A percentile compares a stretch with the other conserved stretches of the same genome.
Conservation (phyloP, 2,888 invertebrate genomes). For the Alviniconcha strummeri region DNA sequence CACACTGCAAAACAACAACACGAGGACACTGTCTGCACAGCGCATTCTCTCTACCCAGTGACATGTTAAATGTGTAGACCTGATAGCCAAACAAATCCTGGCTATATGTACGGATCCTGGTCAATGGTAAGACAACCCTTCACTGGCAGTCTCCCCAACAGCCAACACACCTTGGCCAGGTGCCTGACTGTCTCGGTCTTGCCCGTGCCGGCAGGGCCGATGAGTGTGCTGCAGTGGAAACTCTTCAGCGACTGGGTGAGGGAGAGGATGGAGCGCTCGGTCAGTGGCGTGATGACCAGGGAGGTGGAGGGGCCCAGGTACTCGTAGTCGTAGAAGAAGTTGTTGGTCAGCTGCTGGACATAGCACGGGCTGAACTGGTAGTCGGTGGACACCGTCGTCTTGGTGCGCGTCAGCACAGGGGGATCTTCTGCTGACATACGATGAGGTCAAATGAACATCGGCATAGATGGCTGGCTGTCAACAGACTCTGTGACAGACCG, state of each 20-base stretch:
- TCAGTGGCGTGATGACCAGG: constrained; percentile 68
- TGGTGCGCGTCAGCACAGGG: constrained; percentile 51
- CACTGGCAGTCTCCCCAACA: neutral
- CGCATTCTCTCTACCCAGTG: no score
- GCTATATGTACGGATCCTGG: no score
- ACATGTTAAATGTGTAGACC: no score
- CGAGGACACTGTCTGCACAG: no score
- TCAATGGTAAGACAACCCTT: no score
- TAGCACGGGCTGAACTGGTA: constrained; percentile 68
- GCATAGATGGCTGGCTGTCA: neutral
- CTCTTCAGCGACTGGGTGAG: constrained; percentile 67
- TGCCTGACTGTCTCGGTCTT: constrained; percentile 70
- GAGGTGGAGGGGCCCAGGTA: constrained; percentile 64
- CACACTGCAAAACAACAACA: no score
- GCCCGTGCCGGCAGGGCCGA: constrained; percentile 68
- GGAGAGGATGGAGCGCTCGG: constrained; percentile 67
- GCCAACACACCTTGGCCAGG: constrained; percentile 61
- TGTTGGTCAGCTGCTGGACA: constrained; percentile 66
- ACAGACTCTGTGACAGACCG: neutral
- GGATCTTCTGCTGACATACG: constrained; percentile 50
- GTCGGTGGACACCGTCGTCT: constrained; percentile 66
- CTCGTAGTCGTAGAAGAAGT: constrained; percentile 69
- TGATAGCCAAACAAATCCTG: no score
- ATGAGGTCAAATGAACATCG: neutral
- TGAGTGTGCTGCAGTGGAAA: constrained; percentile 68